phyloP scores from a whole-genome alignment of 1,140 invertebrate species.

The Cyclina sinensis region DNA sequence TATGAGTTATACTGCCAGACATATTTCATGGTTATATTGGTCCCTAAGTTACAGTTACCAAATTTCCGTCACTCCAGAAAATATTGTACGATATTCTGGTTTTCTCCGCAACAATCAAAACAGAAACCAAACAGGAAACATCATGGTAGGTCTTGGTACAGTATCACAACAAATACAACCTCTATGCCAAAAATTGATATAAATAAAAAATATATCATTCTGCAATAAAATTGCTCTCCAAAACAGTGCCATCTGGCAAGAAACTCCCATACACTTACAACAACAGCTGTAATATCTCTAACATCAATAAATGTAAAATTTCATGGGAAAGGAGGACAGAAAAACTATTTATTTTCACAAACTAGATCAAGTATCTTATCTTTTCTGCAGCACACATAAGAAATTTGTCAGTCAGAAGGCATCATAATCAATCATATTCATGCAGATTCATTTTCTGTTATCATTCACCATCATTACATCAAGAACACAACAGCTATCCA shows the following conservation, averaged over 20 bases:
- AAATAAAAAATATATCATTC: not conserved
- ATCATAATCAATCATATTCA: not conserved
- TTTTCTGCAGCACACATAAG: not conserved
- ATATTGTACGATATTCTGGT: too few relatives aligned
- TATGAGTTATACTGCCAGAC: too few relatives aligned
- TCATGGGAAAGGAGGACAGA: not conserved
- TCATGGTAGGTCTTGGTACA: not conserved
- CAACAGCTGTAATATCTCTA: not conserved
- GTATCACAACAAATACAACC: not conserved
- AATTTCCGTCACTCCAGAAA: too few relatives aligned
- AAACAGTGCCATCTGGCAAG: not conserved
- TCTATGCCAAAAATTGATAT: not conserved
- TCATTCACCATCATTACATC: too few relatives aligned
- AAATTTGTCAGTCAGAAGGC: not conserved
- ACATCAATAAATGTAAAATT: not conserved
- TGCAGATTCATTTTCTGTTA: too few relatives aligned
- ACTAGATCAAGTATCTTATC: conserved; percentile 1
- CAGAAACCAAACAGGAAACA: conserved; percentile 7
- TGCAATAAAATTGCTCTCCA: not conserved
- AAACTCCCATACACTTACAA: not conserved
- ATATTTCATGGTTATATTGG: too few relatives aligned
- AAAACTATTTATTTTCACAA: conserved; percentile 6
- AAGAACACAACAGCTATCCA: too few relatives aligned
- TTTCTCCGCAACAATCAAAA: too few relatives aligned
- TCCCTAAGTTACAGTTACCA: too few relatives aligned